These are phyloP conservation scores for Junonia oenone DNA, from an alignment of 2,888 invertebrate genomes.

Conservation along the genomic window DNA sequence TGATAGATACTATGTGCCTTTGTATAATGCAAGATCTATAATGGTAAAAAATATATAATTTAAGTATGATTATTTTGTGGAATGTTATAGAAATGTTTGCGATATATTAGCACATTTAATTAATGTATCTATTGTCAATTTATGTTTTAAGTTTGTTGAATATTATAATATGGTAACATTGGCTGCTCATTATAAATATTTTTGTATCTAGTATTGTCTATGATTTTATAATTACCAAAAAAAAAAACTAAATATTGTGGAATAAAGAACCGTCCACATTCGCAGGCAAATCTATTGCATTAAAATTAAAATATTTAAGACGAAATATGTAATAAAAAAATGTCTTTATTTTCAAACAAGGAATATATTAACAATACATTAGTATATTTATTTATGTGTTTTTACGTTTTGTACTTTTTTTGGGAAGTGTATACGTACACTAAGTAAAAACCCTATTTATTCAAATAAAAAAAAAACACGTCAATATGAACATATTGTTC, in stretches of 20 bases:
- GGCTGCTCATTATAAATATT: background rate
- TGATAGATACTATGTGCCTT: background rate
- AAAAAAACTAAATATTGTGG: too few species aligned
- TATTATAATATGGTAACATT: background rate
- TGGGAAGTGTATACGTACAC: background rate
- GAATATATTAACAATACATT: background rate
- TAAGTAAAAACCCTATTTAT: background rate
- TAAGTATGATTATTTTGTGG: background rate
- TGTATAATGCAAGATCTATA: background rate
- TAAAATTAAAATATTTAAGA: background rate
- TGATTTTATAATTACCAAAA: too few species aligned
- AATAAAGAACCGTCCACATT: slow-evolving; percentile 11
- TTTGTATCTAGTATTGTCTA: too few species aligned
- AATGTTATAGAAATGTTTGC: background rate
- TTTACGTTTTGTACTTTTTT: background rate
- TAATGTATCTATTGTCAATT: background rate
- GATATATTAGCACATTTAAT: background rate
- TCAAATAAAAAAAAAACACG: background rate
- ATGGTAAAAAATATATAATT: background rate
- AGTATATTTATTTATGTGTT: background rate
- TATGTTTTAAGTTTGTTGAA: background rate
- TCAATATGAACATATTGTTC: slow-evolving; percentile 3
- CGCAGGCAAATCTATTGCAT: background rate
- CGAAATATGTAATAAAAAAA: background rate
- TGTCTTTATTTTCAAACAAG: background rate